Conservation (phyloP, 2,888 invertebrate genomes). For the Agrotis segetum region DNA sequence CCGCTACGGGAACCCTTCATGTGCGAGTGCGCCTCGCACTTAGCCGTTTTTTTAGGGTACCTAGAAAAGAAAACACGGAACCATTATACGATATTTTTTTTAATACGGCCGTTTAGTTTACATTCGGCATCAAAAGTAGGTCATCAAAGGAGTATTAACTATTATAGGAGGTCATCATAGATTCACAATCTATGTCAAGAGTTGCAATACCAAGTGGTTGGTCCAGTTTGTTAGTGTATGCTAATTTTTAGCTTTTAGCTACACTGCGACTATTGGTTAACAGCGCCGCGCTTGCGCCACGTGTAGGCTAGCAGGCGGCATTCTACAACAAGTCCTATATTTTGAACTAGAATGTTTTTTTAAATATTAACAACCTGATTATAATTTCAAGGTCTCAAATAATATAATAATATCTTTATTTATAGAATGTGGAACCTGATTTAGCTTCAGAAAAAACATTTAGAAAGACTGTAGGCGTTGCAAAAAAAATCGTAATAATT, state of each 20-base stretch:
- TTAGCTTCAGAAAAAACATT: too few relatives aligned
- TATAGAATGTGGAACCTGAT: too few relatives aligned
- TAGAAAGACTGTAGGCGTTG: too few relatives aligned
- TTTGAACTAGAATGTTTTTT: not conserved
- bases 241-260: conserved; percentile 55
- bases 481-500: too few relatives aligned
- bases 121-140: not conserved
- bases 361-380: not conserved
- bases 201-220: conserved; percentile 7
- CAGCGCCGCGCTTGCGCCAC: conserved; percentile 42
- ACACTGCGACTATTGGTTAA: conserved; percentile 34
- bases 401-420: too few relatives aligned
- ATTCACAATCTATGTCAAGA: conserved; percentile 50
- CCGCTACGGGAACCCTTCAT: too few relatives aligned
- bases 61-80: too few relatives aligned
- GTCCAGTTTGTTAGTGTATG: conserved; percentile 34
- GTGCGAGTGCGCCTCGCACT: too few relatives aligned
- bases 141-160: conserved; percentile 11
- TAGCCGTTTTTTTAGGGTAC: too few relatives aligned
- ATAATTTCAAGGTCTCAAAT: not conserved
- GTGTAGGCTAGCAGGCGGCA: conserved; percentile 18
- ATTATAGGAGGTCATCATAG: conserved; percentile 11
- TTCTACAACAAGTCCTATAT: conserved; percentile 22
- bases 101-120: not conserved
- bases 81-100: too few relatives aligned